Base-by-base conservation (phyloP, 2,797 vertebrate genomes). In the Loriculus beryllinus region DNA sequence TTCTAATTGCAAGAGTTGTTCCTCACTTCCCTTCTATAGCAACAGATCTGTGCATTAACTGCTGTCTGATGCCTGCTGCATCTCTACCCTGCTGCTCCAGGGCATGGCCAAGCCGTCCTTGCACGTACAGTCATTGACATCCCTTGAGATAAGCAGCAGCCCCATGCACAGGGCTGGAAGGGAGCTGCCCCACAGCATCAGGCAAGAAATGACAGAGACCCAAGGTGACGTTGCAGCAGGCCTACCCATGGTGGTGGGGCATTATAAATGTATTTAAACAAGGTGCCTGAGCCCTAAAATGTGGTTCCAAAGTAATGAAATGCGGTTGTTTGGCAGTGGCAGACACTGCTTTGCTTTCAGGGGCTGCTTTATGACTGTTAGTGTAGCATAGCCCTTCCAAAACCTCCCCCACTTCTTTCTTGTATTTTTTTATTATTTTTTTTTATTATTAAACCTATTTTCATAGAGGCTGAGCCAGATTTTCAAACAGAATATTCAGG, bases 291-390 rank as follows among this genome's bases (percentile, higher is more conserved):
- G 62, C 39, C 40, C 37, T 75, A 57, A 91, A 89, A 83, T 9
- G 14, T 40, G n/a, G n/a, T 47, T 94, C 39, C 57, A 85, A 78
- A 68, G n/a, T 47, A 86, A 90, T 68, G 62, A 90, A 90, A 91
- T 0, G 2, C 0, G 6, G 42, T 78, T 81, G 48, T 43, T 91
- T 82, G 79, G 82, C 89, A 91, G 45, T 28, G 51, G 82, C 60
- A 92, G 84, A 51, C 40, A 15, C 60, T 70, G 52, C 52, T 40
- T 89, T 9, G 4, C 26, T 75, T 88, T 80, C 45, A 68, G 71
- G 77, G 49, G 20, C 52, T 69, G 62, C 65, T 83, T 93, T 83
- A 83, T 47, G n/a, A 56, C 23, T 40, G 12, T 14, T 45, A 60
- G 29, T 0, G 1, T 68, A 87, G 67, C 40, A 64, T 1, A 60